Percentiles rank a stretch among this genome's conserved stretches.
Conservation (phyloP, 2,113 vertebrate species). For the Casuarius casuarius region DNA sequence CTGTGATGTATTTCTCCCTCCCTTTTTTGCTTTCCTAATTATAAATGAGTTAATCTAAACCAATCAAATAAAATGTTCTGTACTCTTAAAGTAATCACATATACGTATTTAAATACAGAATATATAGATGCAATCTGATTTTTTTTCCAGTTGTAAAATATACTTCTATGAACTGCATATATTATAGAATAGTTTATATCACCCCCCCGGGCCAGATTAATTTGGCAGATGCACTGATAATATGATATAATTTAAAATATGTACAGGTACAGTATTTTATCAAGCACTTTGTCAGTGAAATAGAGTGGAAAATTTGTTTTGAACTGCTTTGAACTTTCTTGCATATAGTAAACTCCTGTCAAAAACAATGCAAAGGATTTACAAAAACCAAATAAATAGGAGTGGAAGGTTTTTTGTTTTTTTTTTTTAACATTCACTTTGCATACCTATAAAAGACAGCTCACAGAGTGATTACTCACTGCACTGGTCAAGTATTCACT, state of each 20-base stretch:
- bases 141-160: not conserved
- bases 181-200: not conserved
- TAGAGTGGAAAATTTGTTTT: not conserved
- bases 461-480: not conserved
- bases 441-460: not conserved
- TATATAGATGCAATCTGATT: not conserved
- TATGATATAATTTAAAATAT: not conserved
- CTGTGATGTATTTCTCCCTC: not conserved
- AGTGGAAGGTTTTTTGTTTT: not conserved
- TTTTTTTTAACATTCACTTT: not conserved
- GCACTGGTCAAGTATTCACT: not conserved
- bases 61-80: not conserved
- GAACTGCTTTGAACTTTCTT: not conserved
- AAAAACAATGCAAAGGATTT: not conserved
- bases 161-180: not conserved
- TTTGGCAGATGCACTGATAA: not conserved
- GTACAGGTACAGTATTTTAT: rapidly evolving
- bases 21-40: not conserved
- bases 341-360: not conserved
- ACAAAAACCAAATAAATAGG: too few relatives aligned
- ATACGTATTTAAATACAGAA: not conserved
- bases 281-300: too few relatives aligned
- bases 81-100: not conserved
- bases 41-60: not conserved
- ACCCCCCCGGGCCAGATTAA: not conserved